phyloP scores from a whole-genome alignment of 2,797 vertebrate genomes.

The Delichon dasypus region DNA sequence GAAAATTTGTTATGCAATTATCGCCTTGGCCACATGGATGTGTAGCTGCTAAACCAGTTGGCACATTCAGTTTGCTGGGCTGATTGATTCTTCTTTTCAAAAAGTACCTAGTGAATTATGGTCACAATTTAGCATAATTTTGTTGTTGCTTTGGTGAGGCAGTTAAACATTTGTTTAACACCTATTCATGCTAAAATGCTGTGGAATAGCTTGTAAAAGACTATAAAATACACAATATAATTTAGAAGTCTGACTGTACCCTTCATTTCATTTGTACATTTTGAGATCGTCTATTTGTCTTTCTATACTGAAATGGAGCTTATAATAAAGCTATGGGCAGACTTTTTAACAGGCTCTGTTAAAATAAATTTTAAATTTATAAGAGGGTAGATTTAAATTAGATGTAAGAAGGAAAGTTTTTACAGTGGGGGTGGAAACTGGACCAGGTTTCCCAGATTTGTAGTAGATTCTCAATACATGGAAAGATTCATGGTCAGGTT shows the following conservation, averaged over 20 bases:
- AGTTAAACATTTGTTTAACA: slow-evolving; percentile 13
- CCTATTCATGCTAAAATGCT: background rate
- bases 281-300: background rate
- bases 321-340: background rate
- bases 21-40: background rate
- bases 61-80: background rate
- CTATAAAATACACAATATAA: background rate
- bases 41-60: background rate
- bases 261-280: background rate
- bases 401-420: background rate
- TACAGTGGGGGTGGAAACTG: background rate
- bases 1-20: background rate
- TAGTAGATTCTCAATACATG: rapidly evolving
- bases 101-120: background rate
- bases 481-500: background rate
- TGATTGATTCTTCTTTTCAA: background rate
- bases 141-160: background rate
- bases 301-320: background rate
- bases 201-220: slow-evolving; percentile 5
- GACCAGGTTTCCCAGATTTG: background rate
- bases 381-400: background rate
- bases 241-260: background rate
- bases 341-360: background rate
- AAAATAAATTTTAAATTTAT: background rate
- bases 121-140: background rate